Evolutionary conservation across 2,888 invertebrate species (phyloP).

Genomic region (Stomorhina lunata): DNA sequence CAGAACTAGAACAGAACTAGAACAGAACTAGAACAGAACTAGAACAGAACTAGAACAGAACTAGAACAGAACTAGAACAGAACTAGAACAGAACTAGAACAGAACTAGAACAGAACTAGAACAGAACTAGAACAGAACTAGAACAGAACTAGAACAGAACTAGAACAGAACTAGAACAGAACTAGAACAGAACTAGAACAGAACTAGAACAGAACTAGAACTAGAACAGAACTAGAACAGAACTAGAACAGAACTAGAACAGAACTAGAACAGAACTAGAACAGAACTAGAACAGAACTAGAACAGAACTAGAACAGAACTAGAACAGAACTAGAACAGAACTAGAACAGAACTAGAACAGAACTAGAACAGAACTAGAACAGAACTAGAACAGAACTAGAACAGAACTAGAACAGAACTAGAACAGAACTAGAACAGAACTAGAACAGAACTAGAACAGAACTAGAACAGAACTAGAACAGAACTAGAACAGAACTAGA

Average conservation of each 20-base stretch:
- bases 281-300: background rate
- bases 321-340: background rate
- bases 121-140: background rate
- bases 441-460: no score
- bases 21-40: background rate
- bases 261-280: background rate
- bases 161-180: background rate
- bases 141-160: background rate
- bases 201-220: background rate
- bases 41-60: background rate
- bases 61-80: background rate
- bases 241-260: background rate
- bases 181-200: background rate
- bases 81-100: background rate
- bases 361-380: background rate
- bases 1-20: background rate
- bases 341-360: background rate
- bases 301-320: background rate
- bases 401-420: background rate
- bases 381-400: background rate
- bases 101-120: background rate
- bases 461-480: no score
- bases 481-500: no score
- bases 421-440: no score
- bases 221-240: background rate